Conservation (phyloP, 2,797 vertebrate species). For the Epinephelus awoara region DNA sequence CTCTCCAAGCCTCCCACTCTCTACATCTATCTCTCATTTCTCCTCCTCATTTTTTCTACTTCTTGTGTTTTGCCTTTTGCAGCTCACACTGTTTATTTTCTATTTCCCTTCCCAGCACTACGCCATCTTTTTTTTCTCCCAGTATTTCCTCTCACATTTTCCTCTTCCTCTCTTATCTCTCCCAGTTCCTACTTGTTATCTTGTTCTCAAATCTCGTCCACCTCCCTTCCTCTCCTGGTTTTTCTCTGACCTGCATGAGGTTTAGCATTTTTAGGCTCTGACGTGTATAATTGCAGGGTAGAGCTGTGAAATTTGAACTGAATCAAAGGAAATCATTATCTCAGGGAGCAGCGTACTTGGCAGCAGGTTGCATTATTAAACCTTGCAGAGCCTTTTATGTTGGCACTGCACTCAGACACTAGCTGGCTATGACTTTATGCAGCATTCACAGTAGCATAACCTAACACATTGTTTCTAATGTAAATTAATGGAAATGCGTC, state of each 20-base stretch:
- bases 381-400: conserved; percentile 34
- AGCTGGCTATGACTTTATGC: conserved; percentile 11
- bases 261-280: conserved; percentile 31
- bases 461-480: not conserved
- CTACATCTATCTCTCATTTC: conserved; percentile 62
- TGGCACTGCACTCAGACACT: conserved; percentile 20
- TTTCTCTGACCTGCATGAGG: conserved; percentile 13
- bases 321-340: conserved; percentile 66
- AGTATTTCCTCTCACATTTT: conserved; percentile 30
- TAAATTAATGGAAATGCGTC: not conserved
- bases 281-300: conserved; percentile 48
- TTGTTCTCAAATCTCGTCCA: conserved; percentile 7
- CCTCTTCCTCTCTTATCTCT: conserved; percentile 32
- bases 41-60: conserved; percentile 52
- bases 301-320: conserved; percentile 30
- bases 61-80: conserved; percentile 59
- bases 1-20: conserved; percentile 77
- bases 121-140: conserved; percentile 10
- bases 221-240: conserved; percentile 25
- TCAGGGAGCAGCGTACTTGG: conserved; percentile 46
- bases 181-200: conserved; percentile 42
- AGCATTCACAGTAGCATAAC: conserved; percentile 2
- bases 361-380: conserved; percentile 48
- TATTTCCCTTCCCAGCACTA: conserved; percentile 18
- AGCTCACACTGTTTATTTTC: conserved; percentile 36